Conservation (phyloP, 2,113 vertebrate genomes). For the Puntigrus tetrazona region DNA sequence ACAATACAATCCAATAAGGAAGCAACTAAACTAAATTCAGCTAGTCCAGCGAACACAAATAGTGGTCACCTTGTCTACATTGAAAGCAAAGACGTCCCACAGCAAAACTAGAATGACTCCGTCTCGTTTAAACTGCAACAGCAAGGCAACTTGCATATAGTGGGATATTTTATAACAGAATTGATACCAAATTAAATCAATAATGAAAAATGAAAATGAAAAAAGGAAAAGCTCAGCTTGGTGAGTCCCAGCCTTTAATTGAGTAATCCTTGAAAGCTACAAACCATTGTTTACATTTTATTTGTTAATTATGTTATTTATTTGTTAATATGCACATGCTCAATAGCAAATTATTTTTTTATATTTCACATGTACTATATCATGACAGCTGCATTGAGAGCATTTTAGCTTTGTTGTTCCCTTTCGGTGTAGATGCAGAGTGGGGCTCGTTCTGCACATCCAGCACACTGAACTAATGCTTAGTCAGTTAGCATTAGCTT, state of each 20-base stretch:
- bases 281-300: neutral
- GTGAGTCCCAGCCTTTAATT: no score
- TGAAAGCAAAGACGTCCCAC: neutral
- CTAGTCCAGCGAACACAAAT: neutral
- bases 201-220: no score
- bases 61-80: neutral
- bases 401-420: neutral
- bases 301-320: neutral
- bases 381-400: neutral
- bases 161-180: neutral
- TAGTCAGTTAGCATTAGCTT: conserved; percentile 56
- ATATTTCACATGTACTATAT: neutral
- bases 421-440: neutral
- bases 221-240: no score
- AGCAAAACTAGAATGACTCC: neutral
- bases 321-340: neutral
- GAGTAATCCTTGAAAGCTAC: neutral
- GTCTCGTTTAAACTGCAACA: neutral
- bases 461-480: conserved; percentile 41
- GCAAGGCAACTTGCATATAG: neutral
- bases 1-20: neutral
- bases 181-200: neutral
- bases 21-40: neutral
- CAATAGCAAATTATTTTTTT: neutral
- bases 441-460: conserved; percentile 29